A percentile compares a stretch with the other conserved stretches of the same genome.
Evolutionary conservation across 2,888 invertebrate species (phyloP).

Genomic region (Caenorhabditis doughertyi): DNA sequence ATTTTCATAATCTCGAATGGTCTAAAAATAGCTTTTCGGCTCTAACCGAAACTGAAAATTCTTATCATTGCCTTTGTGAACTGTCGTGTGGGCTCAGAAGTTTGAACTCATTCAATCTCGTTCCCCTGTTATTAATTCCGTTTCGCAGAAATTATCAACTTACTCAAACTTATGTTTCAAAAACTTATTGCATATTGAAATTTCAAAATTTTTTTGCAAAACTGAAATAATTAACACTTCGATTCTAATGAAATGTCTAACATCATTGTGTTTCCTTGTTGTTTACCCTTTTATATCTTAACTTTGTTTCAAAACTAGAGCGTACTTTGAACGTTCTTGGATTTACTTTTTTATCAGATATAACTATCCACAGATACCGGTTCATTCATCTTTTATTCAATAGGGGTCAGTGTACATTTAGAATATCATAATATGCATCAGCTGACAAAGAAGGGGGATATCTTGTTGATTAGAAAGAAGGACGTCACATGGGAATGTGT

Average conservation of each 20-base stretch:
- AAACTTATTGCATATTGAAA: too few species aligned
- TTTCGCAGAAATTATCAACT: not conserved
- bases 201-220: slow-evolving; percentile 9
- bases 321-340: slow-evolving; percentile 43
- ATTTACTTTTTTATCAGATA: not conserved
- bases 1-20: too few species aligned
- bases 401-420: slow-evolving; percentile 24
- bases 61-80: too few species aligned
- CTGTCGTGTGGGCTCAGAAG: too few species aligned
- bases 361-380: slow-evolving; percentile 15
- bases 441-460: slow-evolving; percentile 45
- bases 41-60: too few species aligned
- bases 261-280: not conserved
- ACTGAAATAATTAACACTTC: slow-evolving; percentile 12
- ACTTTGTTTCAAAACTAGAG: slow-evolving; percentile 28
- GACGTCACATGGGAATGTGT: slow-evolving; percentile 47
- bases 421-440: slow-evolving; percentile 33
- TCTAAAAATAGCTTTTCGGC: too few species aligned
- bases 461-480: slow-evolving; percentile 40
- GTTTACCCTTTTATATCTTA: slow-evolving; percentile 7
- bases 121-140: too few species aligned
- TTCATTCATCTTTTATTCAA: slow-evolving; percentile 20
- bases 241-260: slow-evolving; percentile 11
- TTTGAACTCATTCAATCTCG: too few species aligned
- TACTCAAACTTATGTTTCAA: not conserved